Conservation (phyloP, 1,140 invertebrate species). For the Plodia interpunctella region DNA sequence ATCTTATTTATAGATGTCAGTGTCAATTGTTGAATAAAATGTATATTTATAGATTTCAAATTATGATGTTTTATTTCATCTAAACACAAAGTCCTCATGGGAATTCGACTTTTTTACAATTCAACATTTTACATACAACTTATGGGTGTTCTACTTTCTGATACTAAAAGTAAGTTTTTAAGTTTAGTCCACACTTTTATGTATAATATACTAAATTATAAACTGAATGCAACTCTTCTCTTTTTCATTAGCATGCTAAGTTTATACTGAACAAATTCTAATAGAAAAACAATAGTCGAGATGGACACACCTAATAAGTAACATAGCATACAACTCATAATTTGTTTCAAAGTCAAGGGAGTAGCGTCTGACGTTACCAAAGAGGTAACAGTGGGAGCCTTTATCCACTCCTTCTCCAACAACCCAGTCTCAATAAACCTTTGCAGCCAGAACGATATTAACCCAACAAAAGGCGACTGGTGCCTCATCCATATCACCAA, state of each 20-base stretch:
- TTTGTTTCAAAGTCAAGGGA: background rate
- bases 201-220: background rate
- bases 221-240: background rate
- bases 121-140: too few species aligned
- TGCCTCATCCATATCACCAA: slow-evolving; percentile 54
- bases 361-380: background rate
- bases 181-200: too few species aligned
- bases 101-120: too few species aligned
- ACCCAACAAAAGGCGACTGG: slow-evolving; percentile 40
- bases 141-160: too few species aligned
- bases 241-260: background rate
- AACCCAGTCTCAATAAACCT: slow-evolving; percentile 48
- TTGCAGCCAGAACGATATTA: slow-evolving; percentile 38
- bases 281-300: background rate
- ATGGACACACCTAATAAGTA: background rate
- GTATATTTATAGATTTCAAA: background rate
- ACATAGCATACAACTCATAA: background rate
- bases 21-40: slow-evolving; percentile 5
- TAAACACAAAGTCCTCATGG: too few species aligned
- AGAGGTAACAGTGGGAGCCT: background rate
- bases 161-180: too few species aligned
- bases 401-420: slow-evolving; percentile 23
- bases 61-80: background rate
- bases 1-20: background rate
- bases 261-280: background rate